phyloP scores from a whole-genome alignment of 2,888 invertebrate genomes.

The Apantesis nais region DNA sequence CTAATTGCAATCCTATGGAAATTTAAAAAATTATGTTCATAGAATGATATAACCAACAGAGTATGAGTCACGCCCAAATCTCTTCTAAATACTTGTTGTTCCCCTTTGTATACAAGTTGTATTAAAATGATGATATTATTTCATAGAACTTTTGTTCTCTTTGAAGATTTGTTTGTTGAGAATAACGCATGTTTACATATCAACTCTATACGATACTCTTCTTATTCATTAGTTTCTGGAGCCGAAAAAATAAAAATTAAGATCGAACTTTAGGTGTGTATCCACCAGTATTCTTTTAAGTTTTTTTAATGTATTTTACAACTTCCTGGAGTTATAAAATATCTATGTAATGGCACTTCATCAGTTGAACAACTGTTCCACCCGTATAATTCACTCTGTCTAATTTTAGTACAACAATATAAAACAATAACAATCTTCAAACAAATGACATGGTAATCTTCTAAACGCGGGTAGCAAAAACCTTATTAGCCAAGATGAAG shows the following conservation, averaged over 20 bases:
- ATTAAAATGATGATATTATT: neutral
- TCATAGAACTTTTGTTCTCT: neutral
- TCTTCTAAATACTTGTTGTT: neutral
- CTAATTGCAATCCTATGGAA: neutral
- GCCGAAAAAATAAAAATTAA: neutral
- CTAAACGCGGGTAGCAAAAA: constrained; percentile 2
- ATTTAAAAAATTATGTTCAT: too few species aligned
- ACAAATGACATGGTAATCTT: constrained; percentile 16
- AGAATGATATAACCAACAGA: too few species aligned
- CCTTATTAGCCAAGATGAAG: constrained; percentile 18
- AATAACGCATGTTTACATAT: neutral
- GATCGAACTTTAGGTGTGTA: neutral
- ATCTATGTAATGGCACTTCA: neutral
- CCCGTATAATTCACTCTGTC: neutral
- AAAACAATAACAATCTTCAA: constrained; percentile 15
- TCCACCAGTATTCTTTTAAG: neutral
- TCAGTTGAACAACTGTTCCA: neutral
- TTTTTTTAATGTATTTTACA: neutral
- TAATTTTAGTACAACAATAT: neutral
- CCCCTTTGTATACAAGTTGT: neutral
- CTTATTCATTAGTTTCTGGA: neutral
- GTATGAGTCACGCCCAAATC: neutral
- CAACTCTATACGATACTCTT: neutral
- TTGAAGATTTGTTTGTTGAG: neutral
- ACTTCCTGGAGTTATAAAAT: neutral